Conservation (phyloP, 1,140 invertebrate genomes). For the Branchinecta lynchi region DNA sequence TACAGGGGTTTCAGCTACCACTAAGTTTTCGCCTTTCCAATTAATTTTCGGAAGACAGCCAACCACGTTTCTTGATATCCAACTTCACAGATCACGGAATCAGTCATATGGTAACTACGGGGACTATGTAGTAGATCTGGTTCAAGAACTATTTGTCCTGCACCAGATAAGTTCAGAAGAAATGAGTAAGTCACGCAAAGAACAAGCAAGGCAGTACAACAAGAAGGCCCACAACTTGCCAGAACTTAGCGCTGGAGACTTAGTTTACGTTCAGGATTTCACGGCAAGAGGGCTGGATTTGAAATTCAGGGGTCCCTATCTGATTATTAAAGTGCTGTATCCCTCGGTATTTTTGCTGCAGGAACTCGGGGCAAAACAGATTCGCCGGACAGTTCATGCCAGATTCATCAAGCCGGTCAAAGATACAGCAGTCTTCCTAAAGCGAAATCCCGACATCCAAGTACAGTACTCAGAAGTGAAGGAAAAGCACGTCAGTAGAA, state of each 20-base stretch:
- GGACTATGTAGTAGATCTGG: background rate
- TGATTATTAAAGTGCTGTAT: background rate
- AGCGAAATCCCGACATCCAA: background rate
- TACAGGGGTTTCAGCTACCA: background rate
- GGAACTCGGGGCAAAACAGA: background rate
- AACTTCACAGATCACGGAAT: background rate
- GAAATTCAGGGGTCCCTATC: background rate
- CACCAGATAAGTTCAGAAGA: background rate
- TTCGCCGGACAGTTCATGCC: background rate
- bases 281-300: background rate
- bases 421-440: background rate
- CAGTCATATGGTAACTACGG: background rate
- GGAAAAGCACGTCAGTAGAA: too few species aligned
- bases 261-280: background rate
- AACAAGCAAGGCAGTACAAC: background rate
- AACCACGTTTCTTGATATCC: background rate
- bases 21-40: background rate
- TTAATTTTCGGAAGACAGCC: slow-evolving; percentile 3
- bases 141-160: background rate
- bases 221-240: background rate
- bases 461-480: too few species aligned
- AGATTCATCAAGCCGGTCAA: background rate
- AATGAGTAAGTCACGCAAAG: background rate
- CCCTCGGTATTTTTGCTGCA: background rate
- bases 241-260: background rate